Conservation (phyloP, 2,797 vertebrate species). For the Falco concolor region DNA sequence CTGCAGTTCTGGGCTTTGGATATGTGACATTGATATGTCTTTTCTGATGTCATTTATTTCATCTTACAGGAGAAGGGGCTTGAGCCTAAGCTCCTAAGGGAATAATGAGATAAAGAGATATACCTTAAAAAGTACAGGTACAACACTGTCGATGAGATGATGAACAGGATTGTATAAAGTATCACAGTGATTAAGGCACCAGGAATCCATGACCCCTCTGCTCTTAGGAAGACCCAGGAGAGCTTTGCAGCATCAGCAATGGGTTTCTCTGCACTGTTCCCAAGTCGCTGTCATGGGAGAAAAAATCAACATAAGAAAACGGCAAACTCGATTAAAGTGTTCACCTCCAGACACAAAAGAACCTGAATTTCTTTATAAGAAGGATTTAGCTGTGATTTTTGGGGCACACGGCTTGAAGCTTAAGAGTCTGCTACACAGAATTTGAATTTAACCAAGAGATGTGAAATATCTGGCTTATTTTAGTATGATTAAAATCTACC, state of each 20-base stretch:
- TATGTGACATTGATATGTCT: background rate
- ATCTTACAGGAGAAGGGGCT: background rate
- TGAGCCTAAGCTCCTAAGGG: background rate
- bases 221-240: constrained; percentile 86
- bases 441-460: background rate
- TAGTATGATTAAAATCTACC: background rate
- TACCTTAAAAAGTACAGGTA: constrained; percentile 89
- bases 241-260: constrained; percentile 89
- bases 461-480: background rate
- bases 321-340: background rate
- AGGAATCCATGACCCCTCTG: constrained; percentile 77
- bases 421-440: background rate
- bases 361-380: background rate
- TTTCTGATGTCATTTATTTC: background rate
- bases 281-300: constrained; percentile 74
- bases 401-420: background rate
- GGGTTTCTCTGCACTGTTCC: constrained; percentile 76
- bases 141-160: constrained; percentile 81
- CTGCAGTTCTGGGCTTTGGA: background rate
- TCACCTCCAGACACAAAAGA: background rate
- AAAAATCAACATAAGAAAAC: background rate
- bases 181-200: constrained; percentile 84
- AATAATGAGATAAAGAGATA: constrained; percentile 10
- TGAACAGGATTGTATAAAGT: constrained; percentile 80
- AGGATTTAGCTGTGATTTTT: background rate